phyloP scores from a whole-genome alignment of 1,140 invertebrate genomes.

The Plutomurus gul region DNA sequence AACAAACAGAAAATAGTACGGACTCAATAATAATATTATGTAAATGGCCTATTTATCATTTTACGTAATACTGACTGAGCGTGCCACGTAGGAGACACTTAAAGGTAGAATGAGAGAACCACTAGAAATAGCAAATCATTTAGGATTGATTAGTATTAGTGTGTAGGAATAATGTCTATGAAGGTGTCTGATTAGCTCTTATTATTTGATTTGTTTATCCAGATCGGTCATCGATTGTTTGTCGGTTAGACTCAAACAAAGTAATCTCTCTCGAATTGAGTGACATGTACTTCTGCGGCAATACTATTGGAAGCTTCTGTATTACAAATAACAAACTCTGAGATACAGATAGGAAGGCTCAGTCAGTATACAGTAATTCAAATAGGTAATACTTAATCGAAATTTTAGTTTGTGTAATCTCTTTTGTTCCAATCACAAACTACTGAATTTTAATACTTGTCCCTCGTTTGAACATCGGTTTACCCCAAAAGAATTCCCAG shows the following conservation, averaged over 20 bases:
- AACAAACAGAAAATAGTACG: no score
- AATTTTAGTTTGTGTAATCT: conserved; percentile 7
- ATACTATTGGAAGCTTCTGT: conserved; percentile 17
- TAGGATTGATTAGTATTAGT: background rate
- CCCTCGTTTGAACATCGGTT: background rate
- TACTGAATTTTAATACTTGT: conserved; percentile 12
- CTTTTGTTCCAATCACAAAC: conserved; percentile 6
- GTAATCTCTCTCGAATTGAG: conserved; percentile 1
- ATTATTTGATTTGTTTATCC: conserved; percentile 5
- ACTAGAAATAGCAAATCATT: background rate
- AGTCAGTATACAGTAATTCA: no score
- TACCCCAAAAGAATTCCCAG: conserved; percentile 1
- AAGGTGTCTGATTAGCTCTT: background rate
- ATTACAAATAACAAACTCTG: background rate
- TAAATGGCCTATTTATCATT: no score
- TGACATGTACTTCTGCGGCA: background rate
- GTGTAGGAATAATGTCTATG: no score
- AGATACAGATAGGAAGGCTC: no score
- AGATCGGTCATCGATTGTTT: background rate
- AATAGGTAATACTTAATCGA: background rate
- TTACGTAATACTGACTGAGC: no score
- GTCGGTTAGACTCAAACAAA: background rate
- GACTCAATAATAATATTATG: no score
- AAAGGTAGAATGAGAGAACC: background rate
- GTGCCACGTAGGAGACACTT: no score